Base-by-base conservation (phyloP, 2,113 vertebrate species). In the Morphnarchus princeps region DNA sequence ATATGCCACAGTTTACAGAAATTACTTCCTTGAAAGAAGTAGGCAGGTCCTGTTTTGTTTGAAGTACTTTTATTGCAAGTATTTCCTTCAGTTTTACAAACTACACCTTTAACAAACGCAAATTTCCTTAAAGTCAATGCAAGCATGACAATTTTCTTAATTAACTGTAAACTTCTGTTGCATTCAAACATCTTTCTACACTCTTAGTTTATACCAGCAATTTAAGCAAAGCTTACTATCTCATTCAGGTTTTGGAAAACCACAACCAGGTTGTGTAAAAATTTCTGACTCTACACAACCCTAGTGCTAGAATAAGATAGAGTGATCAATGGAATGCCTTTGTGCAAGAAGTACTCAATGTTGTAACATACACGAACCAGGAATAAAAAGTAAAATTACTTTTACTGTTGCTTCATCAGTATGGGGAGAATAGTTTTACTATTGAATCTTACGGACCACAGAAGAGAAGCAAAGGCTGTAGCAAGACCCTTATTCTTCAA, bases 21-120 rank as follows among this genome's bases (percentile, higher is more conserved):
- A 73, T 79, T 76, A 96, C 96, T 97, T 98, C 98, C 95, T 97
- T 96, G 42, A 95, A 88, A 91, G 90, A 86, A 92, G 11, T 7
- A 67, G 26, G 24, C 72, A 83, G 43, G 67, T 93, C 29, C 62
- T 49, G 9, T 43, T 96, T 62, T 50, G 65, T 91, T 58, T 87
- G 70, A 90, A 96, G 40, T 81, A 49, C 38, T 83, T 93, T 90
- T 83, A 82, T 50, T 79, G 62, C 91, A 89, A 89, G 26, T 36
- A 72, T 65, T 93, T 95, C 80, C 70, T 80, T 80, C 78, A 58
- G 34, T 54, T 95, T 95, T 84, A 79, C 31, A 87, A 80, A 66
- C 22, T 8, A 71, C 89, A 45, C 72, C 79, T 80, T 82, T 29
- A 81, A 84, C 50, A 95, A 91, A 76, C 4, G 69, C 9, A 11